Base-by-base conservation (phyloP, 2,888 invertebrate genomes). In the Plutella xylostella region DNA sequence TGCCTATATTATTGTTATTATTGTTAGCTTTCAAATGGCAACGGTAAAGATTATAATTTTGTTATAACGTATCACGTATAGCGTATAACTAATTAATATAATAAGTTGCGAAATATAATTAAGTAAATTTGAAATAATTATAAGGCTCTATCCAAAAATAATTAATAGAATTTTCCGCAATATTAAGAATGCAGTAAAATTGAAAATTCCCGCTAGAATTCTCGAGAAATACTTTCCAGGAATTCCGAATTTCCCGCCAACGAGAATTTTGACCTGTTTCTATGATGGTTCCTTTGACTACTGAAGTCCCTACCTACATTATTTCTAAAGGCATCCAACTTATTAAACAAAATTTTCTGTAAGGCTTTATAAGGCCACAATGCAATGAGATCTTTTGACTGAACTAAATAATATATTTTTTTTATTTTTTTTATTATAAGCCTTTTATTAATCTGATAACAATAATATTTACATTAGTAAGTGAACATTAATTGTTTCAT, bases 271-370 rank as follows among this genome's bases (percentile, higher is more conserved):
- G 15, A 9, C 33, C 15, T 4, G 11, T 15, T 34, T 34, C 15
- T 44, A 38, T 44, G 31, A 45, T 39, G 45, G 18, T 28, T 3
- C 28, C 11, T 28, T 28, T 28, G 6, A 5, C n/a, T n/a, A n/a
- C n/a, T n/a, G n/a, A n/a, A n/a, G n/a, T n/a, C n/a, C n/a, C n/a
- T n/a, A n/a, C n/a, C n/a, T n/a, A n/a, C n/a, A n/a, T n/a, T n/a
- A n/a, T n/a, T n/a, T n/a, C n/a, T n/a, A n/a, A n/a, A n/a, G n/a
- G n/a, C n/a, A n/a, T n/a, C n/a, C n/a, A n/a, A n/a, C n/a, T n/a
- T n/a, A n/a, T n/a, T n/a, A n/a, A n/a, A n/a, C n/a, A n/a, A n/a
- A n/a, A n/a, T n/a, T n/a, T n/a, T n/a, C n/a, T n/a, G n/a, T n/a
- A n/a, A n/a, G n/a, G n/a, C n/a, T n/a, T n/a, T n/a, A n/a, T n/a